Base-by-base conservation (phyloP, 1,140 invertebrate genomes). In the Cydia strobilella region DNA sequence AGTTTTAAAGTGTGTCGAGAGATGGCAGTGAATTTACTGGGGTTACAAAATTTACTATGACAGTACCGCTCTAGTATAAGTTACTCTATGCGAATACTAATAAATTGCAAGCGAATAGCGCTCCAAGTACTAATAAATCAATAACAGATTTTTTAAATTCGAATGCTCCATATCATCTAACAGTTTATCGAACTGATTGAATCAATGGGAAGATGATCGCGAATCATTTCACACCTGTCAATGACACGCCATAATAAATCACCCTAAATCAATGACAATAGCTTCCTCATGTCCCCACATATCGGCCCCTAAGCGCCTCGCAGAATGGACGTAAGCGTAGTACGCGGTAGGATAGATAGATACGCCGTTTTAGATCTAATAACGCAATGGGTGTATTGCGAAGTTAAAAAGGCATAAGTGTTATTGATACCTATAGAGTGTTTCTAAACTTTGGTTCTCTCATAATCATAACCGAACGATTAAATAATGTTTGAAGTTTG, bases 231-330 rank as follows among this genome's bases (percentile, higher is more conserved):
- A 54, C 51, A 54, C 51, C 51, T 54, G 51, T 18, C 51, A 18
- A 54, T 54, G 51, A 54, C 51, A 54, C 1, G n/a, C n/a, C 51
- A 54, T 54, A 54, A 54, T 54, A 54, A 54, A 54, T 54, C 51
- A 54, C 51, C 51, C 51, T 18, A 54, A 54, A 45, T 54, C 51
- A 54, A 54, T 54, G 51, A 54, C 51, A 54, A 54, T 54, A 54
- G n/a, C 51, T 54, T 54, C 51, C 51, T n/a, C 15, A 18, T 18
- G 51, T 18, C 51, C 51, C 51, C 15, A 54, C 15, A n/a, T 18
- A 54, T 54, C 51, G 51, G n/a, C 51, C 51, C 51, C n/a, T 18
- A 18, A n/a, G 5, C 51, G 51, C 7, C 51, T 13, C 3, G 4
- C 3, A 4, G 7, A 54, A 54, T 0, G 7, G n/a, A 18, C 51